These are phyloP conservation scores for Strigamia crassipes DNA, from an alignment of 2,888 invertebrate genomes.

Conservation along the genomic window DNA sequence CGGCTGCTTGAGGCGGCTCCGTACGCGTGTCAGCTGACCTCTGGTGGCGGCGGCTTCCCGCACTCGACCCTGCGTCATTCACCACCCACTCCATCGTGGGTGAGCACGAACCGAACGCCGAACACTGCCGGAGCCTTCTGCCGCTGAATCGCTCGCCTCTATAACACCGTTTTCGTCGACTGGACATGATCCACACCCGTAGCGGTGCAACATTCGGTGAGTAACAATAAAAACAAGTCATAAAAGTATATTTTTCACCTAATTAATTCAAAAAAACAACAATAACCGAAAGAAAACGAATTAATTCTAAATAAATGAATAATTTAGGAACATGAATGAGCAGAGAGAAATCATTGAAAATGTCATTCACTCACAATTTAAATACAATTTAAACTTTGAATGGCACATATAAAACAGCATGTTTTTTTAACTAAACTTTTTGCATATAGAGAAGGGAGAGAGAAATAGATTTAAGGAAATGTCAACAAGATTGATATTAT, in stretches of 20 bases:
- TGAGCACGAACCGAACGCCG: not conserved
- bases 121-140: not conserved
- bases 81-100: constrained; percentile 23
- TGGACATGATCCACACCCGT: not conserved
- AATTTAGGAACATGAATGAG: not conserved
- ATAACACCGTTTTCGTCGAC: not conserved
- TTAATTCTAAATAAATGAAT: not conserved
- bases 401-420: not conserved
- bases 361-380: not conserved
- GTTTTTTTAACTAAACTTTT: not conserved
- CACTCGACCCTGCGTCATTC: constrained; percentile 25
- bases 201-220: not conserved
- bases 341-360: not conserved
- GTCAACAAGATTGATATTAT: not conserved
- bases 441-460: not conserved
- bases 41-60: constrained; percentile 22
- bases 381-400: not conserved
- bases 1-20: constrained; percentile 18
- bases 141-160: not conserved
- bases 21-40: constrained; percentile 22
- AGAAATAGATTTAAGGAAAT: not conserved
- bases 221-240: not conserved
- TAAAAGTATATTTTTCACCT: not conserved
- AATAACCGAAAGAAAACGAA: not conserved
- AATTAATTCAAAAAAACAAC: not conserved